These are phyloP conservation scores for Stegodyphus mimosarum DNA, from an alignment of 1,140 invertebrate genomes.

Conservation along the genomic window DNA sequence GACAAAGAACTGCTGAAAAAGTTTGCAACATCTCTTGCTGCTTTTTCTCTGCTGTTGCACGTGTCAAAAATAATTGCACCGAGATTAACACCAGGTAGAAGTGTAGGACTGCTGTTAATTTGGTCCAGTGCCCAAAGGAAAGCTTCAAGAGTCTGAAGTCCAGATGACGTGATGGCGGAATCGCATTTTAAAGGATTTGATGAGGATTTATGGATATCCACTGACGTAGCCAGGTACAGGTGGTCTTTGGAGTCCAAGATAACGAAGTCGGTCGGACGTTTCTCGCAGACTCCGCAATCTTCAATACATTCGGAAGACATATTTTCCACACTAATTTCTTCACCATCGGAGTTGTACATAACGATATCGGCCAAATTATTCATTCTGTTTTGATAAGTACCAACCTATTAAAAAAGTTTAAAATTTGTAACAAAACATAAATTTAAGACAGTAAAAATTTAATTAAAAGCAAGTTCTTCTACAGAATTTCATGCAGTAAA, in stretches of 20 bases:
- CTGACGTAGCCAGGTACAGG: slow-evolving; percentile 64
- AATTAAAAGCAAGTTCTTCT: no score
- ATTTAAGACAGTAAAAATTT: no score
- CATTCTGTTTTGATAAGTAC: slow-evolving; percentile 66
- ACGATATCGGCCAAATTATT: slow-evolving; percentile 67
- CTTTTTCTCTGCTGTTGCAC: slow-evolving; percentile 64
- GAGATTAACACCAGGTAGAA: slow-evolving; percentile 64
- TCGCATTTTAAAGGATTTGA: slow-evolving; percentile 64
- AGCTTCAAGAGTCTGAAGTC: slow-evolving; percentile 69
- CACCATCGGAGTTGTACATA: slow-evolving; percentile 66
- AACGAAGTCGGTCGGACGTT: slow-evolving; percentile 49
- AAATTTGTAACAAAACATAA: background rate
- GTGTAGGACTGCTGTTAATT: slow-evolving; percentile 67
- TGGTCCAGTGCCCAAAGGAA: slow-evolving; percentile 70
- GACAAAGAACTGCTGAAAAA: slow-evolving; percentile 62
- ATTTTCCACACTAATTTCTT: slow-evolving; percentile 61
- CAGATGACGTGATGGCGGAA: slow-evolving; percentile 43
- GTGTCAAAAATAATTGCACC: slow-evolving; percentile 66
- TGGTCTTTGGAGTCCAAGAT: slow-evolving; percentile 53
- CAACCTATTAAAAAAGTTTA: slow-evolving; percentile 64
- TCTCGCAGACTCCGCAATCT: slow-evolving; percentile 39
- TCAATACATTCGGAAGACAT: slow-evolving; percentile 61
- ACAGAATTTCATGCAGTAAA: no score
- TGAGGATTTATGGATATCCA: slow-evolving; percentile 64
- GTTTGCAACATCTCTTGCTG: slow-evolving; percentile 64